These are phyloP conservation scores for Callosobruchus maculatus DNA, from an alignment of 2,888 invertebrate species.

Conservation along the genomic window DNA sequence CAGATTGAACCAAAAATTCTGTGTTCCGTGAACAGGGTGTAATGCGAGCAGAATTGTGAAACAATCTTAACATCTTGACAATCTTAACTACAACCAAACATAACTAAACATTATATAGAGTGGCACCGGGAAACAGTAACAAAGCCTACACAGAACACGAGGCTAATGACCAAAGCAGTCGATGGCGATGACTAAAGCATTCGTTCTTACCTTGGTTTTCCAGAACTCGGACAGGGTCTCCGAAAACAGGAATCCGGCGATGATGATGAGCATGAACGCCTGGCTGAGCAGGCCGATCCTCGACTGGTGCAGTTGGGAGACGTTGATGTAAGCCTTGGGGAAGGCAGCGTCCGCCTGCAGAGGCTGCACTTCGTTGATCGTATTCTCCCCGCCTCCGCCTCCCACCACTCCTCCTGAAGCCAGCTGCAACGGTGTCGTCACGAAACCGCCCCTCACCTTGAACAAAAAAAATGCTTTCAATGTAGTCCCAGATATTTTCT, in stretches of 20 bases:
- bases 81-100: no score
- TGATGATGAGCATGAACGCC: constrained; percentile 85
- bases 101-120: no score
- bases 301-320: constrained; percentile 87
- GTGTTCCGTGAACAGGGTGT: no score
- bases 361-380: constrained; percentile 35
- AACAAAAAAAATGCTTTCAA: constrained; percentile 2
- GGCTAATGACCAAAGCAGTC: no score
- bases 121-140: no score
- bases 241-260: constrained; percentile 84
- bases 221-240: constrained; percentile 90
- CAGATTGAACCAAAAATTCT: no score
- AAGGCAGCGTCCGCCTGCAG: constrained; percentile 26
- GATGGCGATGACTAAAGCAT: no score
- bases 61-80: no score
- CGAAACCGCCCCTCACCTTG: constrained; percentile 81
- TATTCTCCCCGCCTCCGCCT: constrained; percentile 5
- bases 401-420: constrained; percentile 12
- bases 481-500: no score
- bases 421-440: constrained; percentile 53
- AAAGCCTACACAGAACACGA: no score
- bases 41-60: no score
- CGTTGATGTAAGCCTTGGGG: constrained; percentile 57
- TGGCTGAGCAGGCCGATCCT: constrained; percentile 84
- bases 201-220: constrained; percentile 68